Evolutionary conservation across 2,113 vertebrate species (phyloP).

Genomic region (Pollachius pollachius): DNA sequence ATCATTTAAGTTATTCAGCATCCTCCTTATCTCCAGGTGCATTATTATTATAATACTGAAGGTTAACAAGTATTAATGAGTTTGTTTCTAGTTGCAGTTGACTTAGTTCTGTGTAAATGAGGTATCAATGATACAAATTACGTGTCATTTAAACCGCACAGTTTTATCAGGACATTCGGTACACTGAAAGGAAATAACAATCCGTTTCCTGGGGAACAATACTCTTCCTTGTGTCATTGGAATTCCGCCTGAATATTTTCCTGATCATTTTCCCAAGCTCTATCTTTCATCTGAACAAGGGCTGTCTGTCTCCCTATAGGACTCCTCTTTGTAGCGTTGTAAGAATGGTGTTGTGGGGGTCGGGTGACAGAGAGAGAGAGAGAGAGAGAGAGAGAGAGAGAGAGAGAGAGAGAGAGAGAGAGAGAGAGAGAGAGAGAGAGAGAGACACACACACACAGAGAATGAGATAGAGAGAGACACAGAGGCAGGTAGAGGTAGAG

Average conservation of each 20-base stretch:
- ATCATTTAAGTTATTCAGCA: too few species aligned
- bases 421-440: constrained; percentile 24
- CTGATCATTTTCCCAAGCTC: constrained; percentile 58
- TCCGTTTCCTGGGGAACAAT: constrained; percentile 40
- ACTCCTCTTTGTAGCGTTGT: constrained; percentile 56
- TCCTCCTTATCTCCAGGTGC: too few species aligned
- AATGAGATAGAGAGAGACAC: constrained; percentile 46
- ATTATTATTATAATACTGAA: too few species aligned
- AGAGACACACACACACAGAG: constrained; percentile 56
- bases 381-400: not conserved
- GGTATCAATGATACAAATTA: too few species aligned
- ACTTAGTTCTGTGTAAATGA: too few species aligned
- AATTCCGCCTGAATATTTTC: constrained; percentile 56
- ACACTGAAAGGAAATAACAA: constrained; percentile 12
- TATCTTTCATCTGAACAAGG: constrained; percentile 65
- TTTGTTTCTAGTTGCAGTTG: too few species aligned
- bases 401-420: not conserved
- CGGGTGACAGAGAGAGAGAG: constrained; percentile 58
- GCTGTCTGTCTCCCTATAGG: constrained; percentile 44
- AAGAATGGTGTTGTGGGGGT: constrained; percentile 60
- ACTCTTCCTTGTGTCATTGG: constrained; percentile 42
- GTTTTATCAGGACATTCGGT: too few species aligned
- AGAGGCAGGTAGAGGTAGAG: constrained; percentile 45
- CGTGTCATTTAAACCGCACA: too few species aligned
- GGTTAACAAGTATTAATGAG: too few species aligned